A percentile compares a stretch with the other conserved stretches of the same genome.
phyloP scores from a whole-genome alignment of 2,888 invertebrate species.

The Dolichopus griseipennis region DNA sequence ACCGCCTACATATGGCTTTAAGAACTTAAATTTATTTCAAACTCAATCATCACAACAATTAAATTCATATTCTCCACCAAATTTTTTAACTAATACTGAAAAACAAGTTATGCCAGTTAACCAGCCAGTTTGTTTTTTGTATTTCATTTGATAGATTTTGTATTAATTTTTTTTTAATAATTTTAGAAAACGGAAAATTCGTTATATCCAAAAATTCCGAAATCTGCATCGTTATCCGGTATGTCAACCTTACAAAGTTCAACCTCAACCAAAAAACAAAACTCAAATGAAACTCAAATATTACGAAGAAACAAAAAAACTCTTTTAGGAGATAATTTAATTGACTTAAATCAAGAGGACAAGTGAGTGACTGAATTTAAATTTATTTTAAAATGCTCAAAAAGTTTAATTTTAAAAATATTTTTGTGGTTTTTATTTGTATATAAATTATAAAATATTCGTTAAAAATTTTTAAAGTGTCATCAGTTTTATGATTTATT shows the following conservation, averaged over 20 bases:
- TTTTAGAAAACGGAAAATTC: neutral
- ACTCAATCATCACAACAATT: neutral
- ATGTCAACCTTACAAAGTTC: conserved; percentile 17
- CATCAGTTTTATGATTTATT: too few relatives aligned
- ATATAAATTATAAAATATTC: too few relatives aligned
- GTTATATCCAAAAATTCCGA: conserved; percentile 22
- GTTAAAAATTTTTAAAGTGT: too few relatives aligned
- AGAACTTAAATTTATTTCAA: conserved; percentile 19
- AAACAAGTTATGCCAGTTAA: neutral
- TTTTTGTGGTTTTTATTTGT: conserved; percentile 2
- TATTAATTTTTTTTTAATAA: conserved; percentile 1
- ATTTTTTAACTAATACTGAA: neutral
- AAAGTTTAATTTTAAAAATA: neutral
- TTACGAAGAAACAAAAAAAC: conserved; percentile 17
- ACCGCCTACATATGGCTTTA: conserved; percentile 30
- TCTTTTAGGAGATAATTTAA: conserved; percentile 33
- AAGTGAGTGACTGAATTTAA: conserved; percentile 31
- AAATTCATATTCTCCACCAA: neutral
- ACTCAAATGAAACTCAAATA: neutral
- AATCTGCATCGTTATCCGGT: conserved; percentile 25
- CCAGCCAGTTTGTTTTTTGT: conserved; percentile 3
- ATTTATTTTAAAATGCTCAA: neutral
- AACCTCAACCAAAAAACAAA: neutral
- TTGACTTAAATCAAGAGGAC: conserved; percentile 38
- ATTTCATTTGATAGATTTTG: conserved; percentile 9